phyloP scores from a whole-genome alignment of 2,113 vertebrate genomes.

The Muntiacus reevesi region DNA sequence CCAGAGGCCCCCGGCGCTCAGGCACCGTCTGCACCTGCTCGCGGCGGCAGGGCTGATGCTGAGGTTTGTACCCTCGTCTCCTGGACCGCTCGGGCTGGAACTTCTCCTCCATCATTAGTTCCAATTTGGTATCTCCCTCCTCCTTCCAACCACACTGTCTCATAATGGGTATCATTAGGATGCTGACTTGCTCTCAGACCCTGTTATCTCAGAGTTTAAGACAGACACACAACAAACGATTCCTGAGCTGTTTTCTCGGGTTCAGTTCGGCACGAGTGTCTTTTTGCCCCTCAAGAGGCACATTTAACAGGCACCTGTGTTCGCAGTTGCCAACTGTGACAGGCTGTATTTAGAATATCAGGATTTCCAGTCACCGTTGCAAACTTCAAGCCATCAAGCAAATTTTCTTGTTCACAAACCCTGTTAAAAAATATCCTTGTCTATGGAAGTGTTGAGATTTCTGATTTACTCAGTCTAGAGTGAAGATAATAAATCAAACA shows the following conservation, averaged over 20 bases:
- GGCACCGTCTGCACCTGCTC: constrained; percentile 56
- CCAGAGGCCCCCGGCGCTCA: constrained; percentile 68
- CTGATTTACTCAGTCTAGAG: not conserved
- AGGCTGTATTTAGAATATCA: not conserved
- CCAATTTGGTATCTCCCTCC: constrained; percentile 34
- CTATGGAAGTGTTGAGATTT: not conserved
- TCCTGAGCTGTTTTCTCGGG: not conserved
- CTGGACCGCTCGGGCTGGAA: constrained; percentile 58
- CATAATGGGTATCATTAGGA: not conserved
- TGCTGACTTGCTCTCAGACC: not conserved
- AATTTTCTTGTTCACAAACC: not conserved
- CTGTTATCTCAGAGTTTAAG: not conserved
- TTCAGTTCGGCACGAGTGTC: not conserved
- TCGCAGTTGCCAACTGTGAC: not conserved
- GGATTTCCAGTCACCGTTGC: not conserved
- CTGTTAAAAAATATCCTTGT: not conserved
- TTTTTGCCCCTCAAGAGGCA: not conserved
- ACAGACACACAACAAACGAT: not conserved
- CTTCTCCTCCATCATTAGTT: constrained; percentile 72
- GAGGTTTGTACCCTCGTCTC: constrained; percentile 68
- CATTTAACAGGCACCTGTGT: not conserved
- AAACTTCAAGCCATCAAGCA: not conserved
- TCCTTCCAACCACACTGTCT: not conserved
- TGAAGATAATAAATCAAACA: not conserved
- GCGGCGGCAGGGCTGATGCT: constrained; percentile 62